Conservation (phyloP, 2,888 invertebrate species). For the Theodoxus fluviatilis region DNA sequence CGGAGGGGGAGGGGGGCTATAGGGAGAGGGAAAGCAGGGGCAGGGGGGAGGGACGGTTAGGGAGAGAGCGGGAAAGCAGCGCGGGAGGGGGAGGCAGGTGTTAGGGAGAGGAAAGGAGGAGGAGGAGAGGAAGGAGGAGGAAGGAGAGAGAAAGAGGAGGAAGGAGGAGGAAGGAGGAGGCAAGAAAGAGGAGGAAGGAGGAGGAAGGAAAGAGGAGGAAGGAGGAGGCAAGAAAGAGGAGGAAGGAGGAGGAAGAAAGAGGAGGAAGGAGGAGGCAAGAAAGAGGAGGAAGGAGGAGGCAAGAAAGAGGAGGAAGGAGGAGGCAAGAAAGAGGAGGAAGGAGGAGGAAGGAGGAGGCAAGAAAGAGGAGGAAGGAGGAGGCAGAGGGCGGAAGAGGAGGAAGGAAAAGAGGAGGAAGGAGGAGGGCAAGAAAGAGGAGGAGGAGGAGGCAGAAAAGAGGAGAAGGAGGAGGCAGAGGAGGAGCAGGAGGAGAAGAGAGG, state of each 20-base stretch:
- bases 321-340: background rate
- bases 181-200: background rate
- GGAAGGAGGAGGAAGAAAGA: background rate
- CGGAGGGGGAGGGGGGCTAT: background rate
- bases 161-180: background rate
- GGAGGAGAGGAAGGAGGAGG: background rate
- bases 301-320: background rate
- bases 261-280: background rate
- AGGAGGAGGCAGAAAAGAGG: background rate
- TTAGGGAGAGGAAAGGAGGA: background rate
- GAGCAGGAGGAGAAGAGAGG: background rate
- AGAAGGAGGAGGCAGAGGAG: background rate
- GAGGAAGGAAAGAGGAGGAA: background rate
- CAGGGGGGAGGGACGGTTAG: background rate
- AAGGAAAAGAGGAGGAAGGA: background rate
- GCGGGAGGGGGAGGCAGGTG: background rate
- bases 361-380: constrained; percentile 8
- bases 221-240: background rate
- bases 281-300: background rate
- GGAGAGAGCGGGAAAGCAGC: background rate
- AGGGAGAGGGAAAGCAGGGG: background rate
- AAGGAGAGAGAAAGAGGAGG: background rate
- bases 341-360: background rate
- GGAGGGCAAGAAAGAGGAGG: background rate
- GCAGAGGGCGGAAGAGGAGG: background rate